phyloP scores from a whole-genome alignment of 2,888 invertebrate species.

The Ctenicera cuprea region DNA sequence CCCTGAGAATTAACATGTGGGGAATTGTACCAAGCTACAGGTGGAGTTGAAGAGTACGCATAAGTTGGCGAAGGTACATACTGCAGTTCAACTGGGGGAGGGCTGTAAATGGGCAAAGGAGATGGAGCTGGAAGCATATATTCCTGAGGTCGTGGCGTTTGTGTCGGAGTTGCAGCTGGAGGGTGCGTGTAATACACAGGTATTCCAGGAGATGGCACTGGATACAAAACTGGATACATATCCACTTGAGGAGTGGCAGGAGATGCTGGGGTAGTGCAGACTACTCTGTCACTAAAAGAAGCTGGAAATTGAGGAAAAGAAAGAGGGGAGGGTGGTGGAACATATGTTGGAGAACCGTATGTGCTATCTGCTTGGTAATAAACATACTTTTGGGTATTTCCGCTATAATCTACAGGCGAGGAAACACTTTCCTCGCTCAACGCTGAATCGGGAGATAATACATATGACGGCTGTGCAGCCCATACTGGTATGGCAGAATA shows the following conservation, averaged over 20 bases:
- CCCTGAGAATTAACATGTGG: constrained; percentile 61
- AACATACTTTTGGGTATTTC: constrained; percentile 46
- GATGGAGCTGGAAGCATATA: constrained; percentile 48
- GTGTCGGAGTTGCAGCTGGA: constrained; percentile 13
- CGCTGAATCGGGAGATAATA: constrained; percentile 24
- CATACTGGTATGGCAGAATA: constrained; percentile 28
- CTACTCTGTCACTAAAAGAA: constrained; percentile 42
- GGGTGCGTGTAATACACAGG: constrained; percentile 55
- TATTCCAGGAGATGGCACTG: constrained; percentile 50
- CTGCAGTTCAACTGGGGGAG: constrained; percentile 55
- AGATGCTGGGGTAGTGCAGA: constrained; percentile 50
- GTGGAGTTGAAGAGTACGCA: constrained; percentile 57
- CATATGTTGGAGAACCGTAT: constrained; percentile 22
- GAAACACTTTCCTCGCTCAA: background rate
- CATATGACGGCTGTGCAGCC: background rate
- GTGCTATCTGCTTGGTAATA: constrained; percentile 38
- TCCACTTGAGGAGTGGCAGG: constrained; percentile 55
- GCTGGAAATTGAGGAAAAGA: constrained; percentile 26
- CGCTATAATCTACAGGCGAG: constrained; percentile 30
- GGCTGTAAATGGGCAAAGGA: constrained; percentile 55
- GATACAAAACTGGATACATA: constrained; percentile 56
- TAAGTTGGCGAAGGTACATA: constrained; percentile 55
- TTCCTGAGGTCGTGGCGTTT: constrained; percentile 44
- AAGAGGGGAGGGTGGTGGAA: constrained; percentile 23
- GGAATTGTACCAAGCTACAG: constrained; percentile 54